These are phyloP conservation scores for Lumbricus terrestris DNA, from an alignment of 2,888 invertebrate genomes.

Conservation along the genomic window DNA sequence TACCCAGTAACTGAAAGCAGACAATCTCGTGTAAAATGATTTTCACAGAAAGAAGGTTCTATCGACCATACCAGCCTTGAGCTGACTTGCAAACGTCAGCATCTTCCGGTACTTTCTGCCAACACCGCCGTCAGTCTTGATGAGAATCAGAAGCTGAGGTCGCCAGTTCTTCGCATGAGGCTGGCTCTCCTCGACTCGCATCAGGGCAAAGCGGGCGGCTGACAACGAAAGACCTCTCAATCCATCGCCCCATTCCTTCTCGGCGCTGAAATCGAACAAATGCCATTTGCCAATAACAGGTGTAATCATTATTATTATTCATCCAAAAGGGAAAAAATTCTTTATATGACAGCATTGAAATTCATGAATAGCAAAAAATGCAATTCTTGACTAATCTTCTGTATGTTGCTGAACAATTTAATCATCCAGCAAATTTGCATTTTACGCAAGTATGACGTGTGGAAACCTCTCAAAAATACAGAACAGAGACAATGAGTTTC, in stretches of 20 bases:
- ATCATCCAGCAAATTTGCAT: too few species aligned
- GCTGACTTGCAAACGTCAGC: conserved; percentile 89
- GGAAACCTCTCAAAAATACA: too few species aligned
- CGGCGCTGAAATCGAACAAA: conserved; percentile 77
- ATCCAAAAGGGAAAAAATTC: background rate
- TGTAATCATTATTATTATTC: background rate
- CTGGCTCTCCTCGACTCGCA: background rate
- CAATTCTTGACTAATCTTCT: background rate
- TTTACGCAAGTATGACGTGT: too few species aligned
- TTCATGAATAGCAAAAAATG: background rate
- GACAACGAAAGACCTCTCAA: background rate
- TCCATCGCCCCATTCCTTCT: conserved; percentile 49
- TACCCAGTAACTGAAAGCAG: background rate
- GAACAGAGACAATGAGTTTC: too few species aligned
- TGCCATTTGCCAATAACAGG: background rate
- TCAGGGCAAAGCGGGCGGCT: background rate
- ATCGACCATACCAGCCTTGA: conserved; percentile 69
- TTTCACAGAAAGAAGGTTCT: background rate
- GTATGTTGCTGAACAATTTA: background rate
- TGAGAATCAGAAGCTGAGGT: conserved; percentile 66
- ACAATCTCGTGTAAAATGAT: background rate
- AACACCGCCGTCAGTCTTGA: conserved; percentile 64
- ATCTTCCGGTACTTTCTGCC: conserved; percentile 88
- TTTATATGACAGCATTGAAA: background rate
- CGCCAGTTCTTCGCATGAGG: background rate